Conservation (phyloP, 2,888 invertebrate genomes). For the Calameuta filiformis region DNA sequence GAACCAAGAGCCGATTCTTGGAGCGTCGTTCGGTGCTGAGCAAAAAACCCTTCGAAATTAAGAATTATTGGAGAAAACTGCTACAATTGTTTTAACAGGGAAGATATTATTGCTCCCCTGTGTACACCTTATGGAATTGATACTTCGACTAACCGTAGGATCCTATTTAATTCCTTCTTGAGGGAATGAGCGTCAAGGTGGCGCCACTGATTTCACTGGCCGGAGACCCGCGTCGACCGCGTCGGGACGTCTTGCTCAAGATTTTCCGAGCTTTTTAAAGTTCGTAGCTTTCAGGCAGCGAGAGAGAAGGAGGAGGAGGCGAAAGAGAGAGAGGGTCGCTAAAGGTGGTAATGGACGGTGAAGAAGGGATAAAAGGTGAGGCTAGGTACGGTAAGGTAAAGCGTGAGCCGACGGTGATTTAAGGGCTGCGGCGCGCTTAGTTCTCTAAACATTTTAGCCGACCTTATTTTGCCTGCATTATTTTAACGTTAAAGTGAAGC, state of each 20-base stretch:
- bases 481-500: constrained; percentile 55
- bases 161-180: neutral
- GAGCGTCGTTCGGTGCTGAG: neutral
- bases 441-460: constrained; percentile 59
- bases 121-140: neutral
- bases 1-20: neutral
- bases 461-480: constrained; percentile 59
- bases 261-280: constrained; percentile 43
- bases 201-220: constrained; percentile 15
- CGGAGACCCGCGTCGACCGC: neutral
- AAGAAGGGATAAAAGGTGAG: constrained; percentile 16
- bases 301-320: constrained; percentile 20
- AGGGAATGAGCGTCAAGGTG: too few relatives aligned
- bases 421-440: constrained; percentile 47
- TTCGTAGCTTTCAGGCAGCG: constrained; percentile 36
- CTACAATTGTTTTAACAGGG: too few relatives aligned
- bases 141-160: neutral
- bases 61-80: too few relatives aligned
- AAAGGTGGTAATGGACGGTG: constrained; percentile 11
- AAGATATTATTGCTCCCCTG: too few relatives aligned
- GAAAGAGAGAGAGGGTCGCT: constrained; percentile 6
- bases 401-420: constrained; percentile 49
- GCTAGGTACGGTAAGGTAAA: constrained; percentile 2
- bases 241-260: constrained; percentile 25
- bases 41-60: too few relatives aligned